These are phyloP conservation scores for Lepidocyrtinus sp. DNA, from an alignment of 2,888 invertebrate genomes.

Conservation along the genomic window DNA sequence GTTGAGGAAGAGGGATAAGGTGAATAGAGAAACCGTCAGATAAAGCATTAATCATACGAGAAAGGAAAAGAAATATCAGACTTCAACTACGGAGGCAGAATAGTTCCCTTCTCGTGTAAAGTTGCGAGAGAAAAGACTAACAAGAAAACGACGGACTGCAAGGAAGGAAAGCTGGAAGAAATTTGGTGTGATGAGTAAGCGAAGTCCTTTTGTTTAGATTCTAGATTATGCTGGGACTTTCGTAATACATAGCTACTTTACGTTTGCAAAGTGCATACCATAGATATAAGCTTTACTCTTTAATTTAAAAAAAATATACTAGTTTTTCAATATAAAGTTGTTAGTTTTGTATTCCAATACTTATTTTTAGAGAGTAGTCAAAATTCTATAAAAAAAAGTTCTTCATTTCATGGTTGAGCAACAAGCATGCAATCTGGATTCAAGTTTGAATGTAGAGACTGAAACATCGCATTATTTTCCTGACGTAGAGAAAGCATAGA, in stretches of 20 bases:
- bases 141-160: neutral
- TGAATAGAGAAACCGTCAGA: constrained; percentile 31
- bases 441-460: too few species aligned
- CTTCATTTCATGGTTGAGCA: constrained; percentile 60
- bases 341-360: too few species aligned
- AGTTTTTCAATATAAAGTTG: too few species aligned
- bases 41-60: constrained; percentile 50
- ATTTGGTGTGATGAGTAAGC: constrained; percentile 24
- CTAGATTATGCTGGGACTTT: neutral
- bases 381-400: neutral
- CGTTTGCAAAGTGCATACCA: too few species aligned
- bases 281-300: too few species aligned
- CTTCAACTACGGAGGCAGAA: neutral
- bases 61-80: constrained; percentile 6
- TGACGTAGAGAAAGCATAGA: neutral
- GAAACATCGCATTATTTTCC: too few species aligned
- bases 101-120: neutral
- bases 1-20: constrained; percentile 1
- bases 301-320: too few species aligned
- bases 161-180: neutral
- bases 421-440: constrained; percentile 57
- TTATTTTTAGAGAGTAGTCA: neutral
- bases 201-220: neutral
- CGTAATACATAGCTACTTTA: too few species aligned
- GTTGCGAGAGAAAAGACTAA: neutral